Evolutionary conservation across 2,888 invertebrate species (phyloP).

Genomic region (Harpalus rufipes): DNA sequence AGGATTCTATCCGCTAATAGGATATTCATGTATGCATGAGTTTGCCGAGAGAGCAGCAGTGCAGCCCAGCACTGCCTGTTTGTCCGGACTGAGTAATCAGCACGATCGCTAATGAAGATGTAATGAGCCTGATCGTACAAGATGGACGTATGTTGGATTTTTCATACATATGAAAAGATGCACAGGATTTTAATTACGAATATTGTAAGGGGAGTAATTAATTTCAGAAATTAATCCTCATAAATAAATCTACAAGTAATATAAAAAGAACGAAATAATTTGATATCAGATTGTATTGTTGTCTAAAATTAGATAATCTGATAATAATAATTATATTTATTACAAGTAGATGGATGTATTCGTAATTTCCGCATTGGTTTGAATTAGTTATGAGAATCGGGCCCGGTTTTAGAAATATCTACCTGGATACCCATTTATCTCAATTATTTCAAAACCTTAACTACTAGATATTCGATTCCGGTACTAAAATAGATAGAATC

Average conservation of each 20-base stretch:
- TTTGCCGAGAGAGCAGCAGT: constrained; percentile 67
- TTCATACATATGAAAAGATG: neutral
- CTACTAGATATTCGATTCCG: too few species aligned
- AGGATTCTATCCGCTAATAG: constrained; percentile 70
- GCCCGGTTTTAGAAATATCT: too few species aligned
- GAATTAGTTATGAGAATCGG: too few species aligned
- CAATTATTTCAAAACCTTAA: too few species aligned
- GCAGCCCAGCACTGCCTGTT: constrained; percentile 68
- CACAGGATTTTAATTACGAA: neutral
- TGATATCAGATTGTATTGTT: neutral
- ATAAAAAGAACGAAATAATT: neutral
- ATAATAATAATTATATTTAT: too few species aligned
- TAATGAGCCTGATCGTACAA: constrained; percentile 67
- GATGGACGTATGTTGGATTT: neutral
- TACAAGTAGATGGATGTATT: too few species aligned
- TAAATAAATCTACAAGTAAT: too few species aligned
- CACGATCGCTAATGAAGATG: constrained; percentile 70
- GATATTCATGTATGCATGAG: constrained; percentile 72
- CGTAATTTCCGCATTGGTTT: too few species aligned
- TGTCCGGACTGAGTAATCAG: constrained; percentile 69
- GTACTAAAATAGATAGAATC: too few species aligned
- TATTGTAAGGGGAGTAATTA: too few species aligned
- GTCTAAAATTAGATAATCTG: neutral
- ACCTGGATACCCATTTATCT: too few species aligned
- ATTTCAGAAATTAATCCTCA: too few species aligned